A percentile compares a stretch with the other conserved stretches of the same genome.
Conservation (phyloP, 53 echinoderm and acorn worm genomes). For the Echinarachnius parma region DNA sequence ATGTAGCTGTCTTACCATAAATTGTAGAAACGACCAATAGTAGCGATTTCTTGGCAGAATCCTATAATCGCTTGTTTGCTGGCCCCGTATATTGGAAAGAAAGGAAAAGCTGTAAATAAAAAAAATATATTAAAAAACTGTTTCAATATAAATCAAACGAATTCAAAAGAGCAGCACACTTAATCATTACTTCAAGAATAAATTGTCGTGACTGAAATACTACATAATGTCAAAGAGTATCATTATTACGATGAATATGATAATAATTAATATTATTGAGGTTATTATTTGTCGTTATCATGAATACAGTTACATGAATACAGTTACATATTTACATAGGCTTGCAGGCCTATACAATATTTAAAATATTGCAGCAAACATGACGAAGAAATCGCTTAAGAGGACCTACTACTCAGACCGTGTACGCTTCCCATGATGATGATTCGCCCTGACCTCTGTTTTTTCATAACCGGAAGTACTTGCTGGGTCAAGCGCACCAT, state of each 20-base stretch:
- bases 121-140: neutral
- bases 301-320: too few species aligned
- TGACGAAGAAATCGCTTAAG: too few species aligned
- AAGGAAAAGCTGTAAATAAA: neutral
- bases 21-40: slow-evolving; percentile 30
- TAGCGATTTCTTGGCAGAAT: slow-evolving; percentile 24
- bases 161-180: too few species aligned
- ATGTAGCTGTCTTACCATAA: slow-evolving; percentile 25
- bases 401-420: too few species aligned
- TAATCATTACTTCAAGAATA: neutral
- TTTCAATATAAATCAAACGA: neutral
- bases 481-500: too few species aligned
- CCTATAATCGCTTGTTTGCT: slow-evolving; percentile 32
- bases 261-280: neutral
- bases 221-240: neutral
- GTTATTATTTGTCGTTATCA: neutral
- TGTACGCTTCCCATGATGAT: too few species aligned
- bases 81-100: slow-evolving; percentile 31
- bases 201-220: neutral
- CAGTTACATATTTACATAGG: too few species aligned
- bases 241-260: neutral
- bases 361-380: too few species aligned
- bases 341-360: too few species aligned
- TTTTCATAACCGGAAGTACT: too few species aligned
- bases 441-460: too few species aligned